Base-by-base conservation (phyloP, 2,888 invertebrate genomes). In the Gisinianus flammeolus region DNA sequence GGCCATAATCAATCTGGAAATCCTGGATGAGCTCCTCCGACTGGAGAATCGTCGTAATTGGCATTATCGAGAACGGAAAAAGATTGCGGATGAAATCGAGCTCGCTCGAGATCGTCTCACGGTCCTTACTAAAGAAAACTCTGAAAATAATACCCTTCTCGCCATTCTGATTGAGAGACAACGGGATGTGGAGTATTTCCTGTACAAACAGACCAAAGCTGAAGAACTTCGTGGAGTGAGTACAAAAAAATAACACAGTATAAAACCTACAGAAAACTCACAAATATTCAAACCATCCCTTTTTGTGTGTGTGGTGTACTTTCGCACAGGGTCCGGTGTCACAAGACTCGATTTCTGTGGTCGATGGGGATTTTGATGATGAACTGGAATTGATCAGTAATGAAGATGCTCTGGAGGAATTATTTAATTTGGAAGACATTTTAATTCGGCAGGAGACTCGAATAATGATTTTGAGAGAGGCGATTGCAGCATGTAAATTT, bases 1-100 rank as follows among this genome's bases (percentile, higher is more conserved):
- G 3, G 80, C 80, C 5, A 76, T 82, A 6, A 83, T 85, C 28
- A 85, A 85, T 56, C 52, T 85, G 16, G 83, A 83, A 44, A 77
- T 83, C 16, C 64, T 82, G 1, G 82, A 83, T 33, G 79, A 80
- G 28, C 80, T 82, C 22, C 75, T 80, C 1, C 70, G 80, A n/a
- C 62, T 85, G 4, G 83, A 83, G 10, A 78, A 76, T 31, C 56
- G 79, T 22, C 54, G 83, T 30, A 82, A 80, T 66, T 62, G 76
- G n/a, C 82, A 85, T 24, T 82, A 83, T 58, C 35, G 69, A 22
- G 80, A 83, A 68, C 64, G 80, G 58, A 76, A 73, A 19, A 33
- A 64, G 56, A 74, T 81, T 58, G 69, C 81, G 10, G 76, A 81
- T 12, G 75, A 79, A 30, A 77, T 85, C 26, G 73, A 81, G 28